These are phyloP conservation scores for Cyclina sinensis DNA, from an alignment of 1,140 invertebrate species.

Conservation along the genomic window DNA sequence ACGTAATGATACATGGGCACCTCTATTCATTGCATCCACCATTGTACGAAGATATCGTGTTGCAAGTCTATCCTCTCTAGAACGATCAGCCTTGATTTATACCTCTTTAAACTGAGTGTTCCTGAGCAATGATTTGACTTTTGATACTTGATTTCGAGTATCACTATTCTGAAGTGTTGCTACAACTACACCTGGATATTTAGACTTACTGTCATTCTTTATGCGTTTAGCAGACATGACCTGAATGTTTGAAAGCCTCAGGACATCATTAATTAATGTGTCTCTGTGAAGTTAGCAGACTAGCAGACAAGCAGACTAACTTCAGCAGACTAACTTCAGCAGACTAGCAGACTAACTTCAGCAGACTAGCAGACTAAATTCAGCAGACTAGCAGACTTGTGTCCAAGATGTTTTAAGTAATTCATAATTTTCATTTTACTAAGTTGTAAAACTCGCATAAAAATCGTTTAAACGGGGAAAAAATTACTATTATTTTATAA, in stretches of 20 bases:
- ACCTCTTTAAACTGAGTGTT: constrained; percentile 15
- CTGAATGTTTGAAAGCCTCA: neutral
- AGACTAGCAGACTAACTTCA: no score
- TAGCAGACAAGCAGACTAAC: no score
- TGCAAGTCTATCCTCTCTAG: constrained; percentile 16
- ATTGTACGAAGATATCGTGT: neutral
- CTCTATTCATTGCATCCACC: constrained; percentile 3
- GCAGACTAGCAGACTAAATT: no score
- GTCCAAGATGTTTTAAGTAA: no score
- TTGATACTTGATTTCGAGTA: neutral
- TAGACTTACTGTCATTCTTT: neutral
- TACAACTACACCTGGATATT: constrained; percentile 20
- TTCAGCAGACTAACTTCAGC: no score
- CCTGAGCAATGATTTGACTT: constrained; percentile 3
- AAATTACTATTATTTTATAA: no score
- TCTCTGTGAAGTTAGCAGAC: no score
- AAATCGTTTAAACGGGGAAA: no score
- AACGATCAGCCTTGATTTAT: neutral
- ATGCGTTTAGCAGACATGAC: neutral
- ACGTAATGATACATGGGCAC: neutral
- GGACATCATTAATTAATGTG: neutral
- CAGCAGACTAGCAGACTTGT: no score
- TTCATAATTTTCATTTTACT: no score
- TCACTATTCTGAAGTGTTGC: constrained; percentile 3
- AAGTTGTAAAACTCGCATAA: no score